Evolutionary conservation across 2,113 vertebrate species (phyloP).

Genomic region (Xyliphius kryptos): DNA sequence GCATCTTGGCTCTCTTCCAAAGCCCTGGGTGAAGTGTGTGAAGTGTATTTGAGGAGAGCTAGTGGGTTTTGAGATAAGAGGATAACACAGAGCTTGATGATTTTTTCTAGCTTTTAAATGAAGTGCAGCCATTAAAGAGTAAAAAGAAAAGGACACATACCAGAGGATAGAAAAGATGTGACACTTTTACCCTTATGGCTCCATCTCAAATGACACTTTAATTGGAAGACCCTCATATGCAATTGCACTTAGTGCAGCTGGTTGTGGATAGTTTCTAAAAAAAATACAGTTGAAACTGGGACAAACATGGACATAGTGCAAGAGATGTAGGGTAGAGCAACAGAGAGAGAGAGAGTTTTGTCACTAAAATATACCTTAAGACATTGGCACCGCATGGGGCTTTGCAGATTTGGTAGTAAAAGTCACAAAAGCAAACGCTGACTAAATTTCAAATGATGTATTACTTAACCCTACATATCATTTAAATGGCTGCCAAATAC

Average conservation of each 20-base stretch:
- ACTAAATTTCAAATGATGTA: too few species aligned
- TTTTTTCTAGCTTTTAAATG: constrained; percentile 4
- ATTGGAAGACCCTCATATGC: constrained; percentile 15
- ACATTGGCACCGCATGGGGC: constrained; percentile 17
- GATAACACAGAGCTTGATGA: constrained; percentile 27
- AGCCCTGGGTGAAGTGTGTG: constrained; percentile 16
- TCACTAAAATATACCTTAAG: constrained; percentile 26
- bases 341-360: not conserved
- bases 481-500: too few species aligned
- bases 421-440: too few species aligned
- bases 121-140: constrained; percentile 1
- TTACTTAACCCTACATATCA: too few species aligned
- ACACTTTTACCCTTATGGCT: constrained; percentile 18
- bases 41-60: constrained; percentile 25
- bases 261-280: constrained; percentile 12
- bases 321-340: not conserved
- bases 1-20: constrained; percentile 12
- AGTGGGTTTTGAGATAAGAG: constrained; percentile 23
- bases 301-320: not conserved
- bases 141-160: constrained; percentile 9
- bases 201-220: constrained; percentile 25
- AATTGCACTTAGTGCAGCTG: constrained; percentile 1
- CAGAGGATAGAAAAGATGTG: constrained; percentile 6
- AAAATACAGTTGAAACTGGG: not conserved
- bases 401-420: too few species aligned